Evolutionary conservation across 2,888 invertebrate species (phyloP).

Genomic region (Drepanosiphum platanoidis): DNA sequence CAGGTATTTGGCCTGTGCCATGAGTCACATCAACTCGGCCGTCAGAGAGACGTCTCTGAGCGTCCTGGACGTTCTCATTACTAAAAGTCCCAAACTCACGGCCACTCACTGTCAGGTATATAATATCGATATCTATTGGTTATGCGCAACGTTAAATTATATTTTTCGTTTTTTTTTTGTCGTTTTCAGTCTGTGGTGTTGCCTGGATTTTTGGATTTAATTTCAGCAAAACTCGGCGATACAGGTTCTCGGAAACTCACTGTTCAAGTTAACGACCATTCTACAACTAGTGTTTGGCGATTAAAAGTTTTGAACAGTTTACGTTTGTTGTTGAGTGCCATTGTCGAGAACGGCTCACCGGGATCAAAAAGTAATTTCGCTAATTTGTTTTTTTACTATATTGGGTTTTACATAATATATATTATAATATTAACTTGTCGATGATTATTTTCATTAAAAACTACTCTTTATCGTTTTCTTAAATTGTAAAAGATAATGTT

Average conservation of each 20-base stretch:
- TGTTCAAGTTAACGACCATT: slow-evolving; percentile 68
- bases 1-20: slow-evolving; percentile 85
- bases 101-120: slow-evolving; percentile 72
- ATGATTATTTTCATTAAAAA: no score
- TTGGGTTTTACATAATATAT: no score
- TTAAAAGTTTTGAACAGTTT: slow-evolving; percentile 79
- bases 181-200: slow-evolving; percentile 69
- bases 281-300: slow-evolving; percentile 82
- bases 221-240: slow-evolving; percentile 71
- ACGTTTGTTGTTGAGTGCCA: slow-evolving; percentile 71
- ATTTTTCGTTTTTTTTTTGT: no score
- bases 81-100: slow-evolving; percentile 75
- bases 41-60: slow-evolving; percentile 86
- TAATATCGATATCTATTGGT: background rate
- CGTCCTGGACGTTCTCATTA: slow-evolving; percentile 80
- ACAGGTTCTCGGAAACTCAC: slow-evolving; percentile 67
- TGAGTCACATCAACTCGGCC: slow-evolving; percentile 85
- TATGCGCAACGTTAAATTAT: background rate
- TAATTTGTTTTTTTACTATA: no score
- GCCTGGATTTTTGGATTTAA: slow-evolving; percentile 84
- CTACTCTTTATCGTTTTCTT: no score
- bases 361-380: slow-evolving; percentile 46
- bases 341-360: slow-evolving; percentile 65
- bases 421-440: no score
- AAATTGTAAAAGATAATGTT: no score